These are phyloP conservation scores for Xenops minutus DNA, from an alignment of 2,797 vertebrate genomes.

Conservation along the genomic window DNA sequence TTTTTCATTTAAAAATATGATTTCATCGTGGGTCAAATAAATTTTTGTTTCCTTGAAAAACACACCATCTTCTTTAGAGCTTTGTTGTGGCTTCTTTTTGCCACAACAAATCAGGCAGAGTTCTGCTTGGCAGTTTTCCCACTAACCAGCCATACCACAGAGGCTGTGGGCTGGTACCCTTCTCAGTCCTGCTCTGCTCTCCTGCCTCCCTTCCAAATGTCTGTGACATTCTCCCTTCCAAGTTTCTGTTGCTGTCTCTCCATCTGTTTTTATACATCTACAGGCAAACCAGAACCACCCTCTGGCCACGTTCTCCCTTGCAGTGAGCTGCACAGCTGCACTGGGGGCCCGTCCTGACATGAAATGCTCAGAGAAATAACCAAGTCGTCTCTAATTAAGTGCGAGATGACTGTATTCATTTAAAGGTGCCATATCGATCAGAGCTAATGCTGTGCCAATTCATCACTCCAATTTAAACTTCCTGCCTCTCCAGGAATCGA, in stretches of 20 bases:
- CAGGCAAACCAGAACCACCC: neutral
- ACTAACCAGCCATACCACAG: fast-evolving
- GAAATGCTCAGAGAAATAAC: constrained; percentile 21
- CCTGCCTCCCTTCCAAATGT: neutral
- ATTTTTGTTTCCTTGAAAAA: neutral
- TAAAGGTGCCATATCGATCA: constrained; percentile 24
- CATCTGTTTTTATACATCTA: neutral
- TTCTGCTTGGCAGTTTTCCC: fast-evolving
- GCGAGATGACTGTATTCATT: constrained; percentile 49
- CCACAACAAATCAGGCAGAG: neutral
- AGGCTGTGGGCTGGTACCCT: neutral
- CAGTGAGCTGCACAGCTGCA: neutral
- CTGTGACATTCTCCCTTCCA: neutral
- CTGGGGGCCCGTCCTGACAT: neutral
- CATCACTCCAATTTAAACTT: constrained; percentile 41
- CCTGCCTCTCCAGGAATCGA: neutral
- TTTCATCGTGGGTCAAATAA: neutral
- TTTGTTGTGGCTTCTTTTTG: too few relatives aligned
- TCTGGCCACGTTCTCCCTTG: neutral
- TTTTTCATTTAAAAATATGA: neutral
- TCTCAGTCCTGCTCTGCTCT: neutral
- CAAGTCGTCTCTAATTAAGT: constrained; percentile 58
- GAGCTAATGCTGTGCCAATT: neutral
- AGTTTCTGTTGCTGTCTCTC: neutral
- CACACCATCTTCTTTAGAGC: neutral